Evolutionary conservation across 2,113 vertebrate species (phyloP).

Genomic region (Xiphophorus maculatus): DNA sequence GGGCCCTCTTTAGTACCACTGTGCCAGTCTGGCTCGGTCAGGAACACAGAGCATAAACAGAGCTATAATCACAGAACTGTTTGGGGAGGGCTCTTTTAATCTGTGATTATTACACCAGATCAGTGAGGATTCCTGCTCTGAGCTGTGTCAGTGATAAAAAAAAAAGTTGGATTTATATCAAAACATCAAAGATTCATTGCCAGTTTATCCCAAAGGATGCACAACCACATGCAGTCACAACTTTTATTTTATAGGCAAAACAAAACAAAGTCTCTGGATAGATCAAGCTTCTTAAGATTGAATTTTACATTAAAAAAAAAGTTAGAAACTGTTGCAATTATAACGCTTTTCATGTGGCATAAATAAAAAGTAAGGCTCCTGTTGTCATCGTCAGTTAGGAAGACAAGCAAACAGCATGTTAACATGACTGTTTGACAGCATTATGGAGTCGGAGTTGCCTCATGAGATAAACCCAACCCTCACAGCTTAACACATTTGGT

Average conservation of each 20-base stretch:
- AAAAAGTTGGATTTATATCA: conserved; percentile 75
- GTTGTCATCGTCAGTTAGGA: conserved; percentile 7
- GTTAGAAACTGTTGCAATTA: conserved; percentile 53
- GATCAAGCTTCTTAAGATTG: conserved; percentile 35
- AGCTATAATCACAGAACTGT: conserved; percentile 78
- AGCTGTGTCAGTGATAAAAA: conserved; percentile 73
- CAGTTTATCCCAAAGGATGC: conserved; percentile 66
- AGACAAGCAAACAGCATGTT: conserved; percentile 27
- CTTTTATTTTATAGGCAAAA: conserved; percentile 59
- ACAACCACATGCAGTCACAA: conserved; percentile 59
- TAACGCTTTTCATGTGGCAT: conserved; percentile 30
- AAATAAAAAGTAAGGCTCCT: conserved; percentile 13
- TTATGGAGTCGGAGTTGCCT: conserved; percentile 21
- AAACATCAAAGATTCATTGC: conserved; percentile 83
- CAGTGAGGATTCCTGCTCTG: conserved; percentile 74
- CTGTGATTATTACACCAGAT: conserved; percentile 80
- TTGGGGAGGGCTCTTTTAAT: conserved; percentile 77
- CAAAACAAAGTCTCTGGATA: conserved; percentile 30
- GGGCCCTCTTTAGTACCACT: conserved; percentile 42
- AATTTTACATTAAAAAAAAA: conserved; percentile 34
- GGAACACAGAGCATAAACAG: conserved; percentile 62
- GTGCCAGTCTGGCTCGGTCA: conserved; percentile 50
- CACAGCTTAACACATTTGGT: conserved; percentile 36
- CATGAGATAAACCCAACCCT: conserved; percentile 17
- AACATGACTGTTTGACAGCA: conserved; percentile 32